These are phyloP conservation scores for Benitochromis conjunctus DNA, from an alignment of 2,113 vertebrate genomes.

Conservation along the genomic window DNA sequence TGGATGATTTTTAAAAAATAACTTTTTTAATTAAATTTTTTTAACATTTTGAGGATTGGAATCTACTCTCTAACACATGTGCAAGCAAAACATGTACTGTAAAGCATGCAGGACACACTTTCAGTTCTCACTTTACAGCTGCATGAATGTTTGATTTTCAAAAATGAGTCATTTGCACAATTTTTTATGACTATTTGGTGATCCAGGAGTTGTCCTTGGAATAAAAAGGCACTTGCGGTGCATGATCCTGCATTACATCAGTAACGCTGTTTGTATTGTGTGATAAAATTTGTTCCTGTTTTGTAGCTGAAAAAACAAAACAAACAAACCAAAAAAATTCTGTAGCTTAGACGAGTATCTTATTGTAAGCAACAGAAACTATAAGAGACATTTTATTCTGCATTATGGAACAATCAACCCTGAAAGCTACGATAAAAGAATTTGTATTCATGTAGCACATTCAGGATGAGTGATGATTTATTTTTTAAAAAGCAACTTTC, in stretches of 20 bases:
- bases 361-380: not conserved
- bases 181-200: not conserved
- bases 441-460: not conserved
- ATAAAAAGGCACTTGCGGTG: not conserved
- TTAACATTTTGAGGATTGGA: too few relatives aligned
- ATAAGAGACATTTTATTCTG: not conserved
- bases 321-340: not conserved
- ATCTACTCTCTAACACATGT: not conserved
- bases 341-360: not conserved
- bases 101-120: not conserved
- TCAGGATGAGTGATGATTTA: not conserved
- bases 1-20: too few relatives aligned
- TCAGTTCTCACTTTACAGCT: not conserved
- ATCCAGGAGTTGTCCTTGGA: not conserved
- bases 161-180: not conserved
- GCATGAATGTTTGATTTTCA: not conserved
- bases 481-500: not conserved
- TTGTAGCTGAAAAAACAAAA: not conserved
- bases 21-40: too few relatives aligned
- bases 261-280: not conserved
- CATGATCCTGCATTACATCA: not conserved
- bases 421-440: accelerated
- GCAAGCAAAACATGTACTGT: not conserved
- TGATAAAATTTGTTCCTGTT: not conserved
- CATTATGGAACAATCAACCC: not conserved